These are phyloP conservation scores for Brachionus paranguensis DNA, from an alignment of 1,140 invertebrate species.

Conservation along the genomic window DNA sequence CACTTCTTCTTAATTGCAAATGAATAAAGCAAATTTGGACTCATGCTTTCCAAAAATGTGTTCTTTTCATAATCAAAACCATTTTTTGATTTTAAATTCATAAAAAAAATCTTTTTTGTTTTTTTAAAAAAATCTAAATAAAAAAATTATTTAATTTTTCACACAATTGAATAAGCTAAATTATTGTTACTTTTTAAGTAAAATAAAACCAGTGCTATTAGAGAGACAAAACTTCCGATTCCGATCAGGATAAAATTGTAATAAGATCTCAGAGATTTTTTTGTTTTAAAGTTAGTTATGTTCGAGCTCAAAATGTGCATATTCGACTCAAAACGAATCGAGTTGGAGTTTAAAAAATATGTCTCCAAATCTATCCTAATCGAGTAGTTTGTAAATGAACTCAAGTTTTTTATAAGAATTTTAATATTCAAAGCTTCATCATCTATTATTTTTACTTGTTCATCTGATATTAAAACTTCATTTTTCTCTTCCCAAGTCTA, in stretches of 20 bases:
- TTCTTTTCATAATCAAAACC: background rate
- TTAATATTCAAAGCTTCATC: background rate
- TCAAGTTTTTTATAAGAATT: background rate
- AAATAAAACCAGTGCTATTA: background rate
- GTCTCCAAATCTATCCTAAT: constrained; percentile 10
- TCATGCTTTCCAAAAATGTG: constrained; percentile 36
- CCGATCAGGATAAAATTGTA: background rate
- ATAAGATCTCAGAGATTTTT: background rate
- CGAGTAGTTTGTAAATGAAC: constrained; percentile 3
- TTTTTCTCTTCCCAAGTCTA: background rate
- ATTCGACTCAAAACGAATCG: background rate
- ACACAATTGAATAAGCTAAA: background rate
- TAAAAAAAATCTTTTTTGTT: background rate
- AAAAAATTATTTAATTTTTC: background rate
- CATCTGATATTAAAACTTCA: background rate
- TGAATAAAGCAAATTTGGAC: constrained; percentile 20
- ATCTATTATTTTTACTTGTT: background rate
- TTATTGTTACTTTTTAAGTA: background rate
- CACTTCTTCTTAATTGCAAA: background rate
- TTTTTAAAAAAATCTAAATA: background rate
- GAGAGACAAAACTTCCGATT: background rate
- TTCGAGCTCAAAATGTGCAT: background rate
- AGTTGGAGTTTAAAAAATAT: background rate
- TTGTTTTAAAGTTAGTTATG: background rate
- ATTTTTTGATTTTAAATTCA: background rate